Evolutionary conservation across 2,888 invertebrate genomes (phyloP), one percentile per base, ranked within the genome.

Genomic region (Muscina levida): DNA sequence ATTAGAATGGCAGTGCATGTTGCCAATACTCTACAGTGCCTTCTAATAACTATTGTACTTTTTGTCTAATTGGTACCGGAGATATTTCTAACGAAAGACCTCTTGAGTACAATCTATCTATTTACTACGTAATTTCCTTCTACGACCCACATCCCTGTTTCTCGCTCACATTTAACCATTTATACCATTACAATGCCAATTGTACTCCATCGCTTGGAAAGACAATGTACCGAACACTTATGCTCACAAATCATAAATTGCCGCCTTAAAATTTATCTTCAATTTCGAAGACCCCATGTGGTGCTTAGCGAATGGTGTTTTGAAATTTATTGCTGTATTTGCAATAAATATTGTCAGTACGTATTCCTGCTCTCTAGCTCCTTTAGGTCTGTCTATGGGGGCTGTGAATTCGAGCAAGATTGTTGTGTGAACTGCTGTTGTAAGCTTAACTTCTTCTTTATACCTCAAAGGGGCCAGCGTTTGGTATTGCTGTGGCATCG

Each of bases 261-360:
- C 90, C 90, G 89, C 90, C 89, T 89, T 90, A 88, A 89, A 89
- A 89, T 90, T 89, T 89, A 88, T 88, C 88, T 88, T 88, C 88
- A 89, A 88, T 88, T 88, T 88, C 86, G 84, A 87, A 77, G 84
- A 84, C 84, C 84, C 83, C 84, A 83, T 84, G 84, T 82, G 84
- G 84, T 82, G 85, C 84, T 85, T 79, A 83, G 84, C 83, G 84
- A 83, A 83, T 83, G 85, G 84, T 84, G 84, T 84, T 83, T 84
- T 84, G 87, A 86, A 87, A 87, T 87, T 87, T 87, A 87, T 87
- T 87, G 86, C 87, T 87, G 87, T 86, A 87, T 87, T 87, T 87
- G 87, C 87, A 86, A 87, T 87, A 87, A 87, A 87, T 87, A 87
- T 87, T 87, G 85, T 87, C 87, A 85, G 87, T 86, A 77, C 77